These are phyloP conservation scores for human DNA, from an alignment of 2,113 vertebrate species.

Conservation along the genomic window GRCh38 chr5:33600501-33601000, in stretches of 20 bases:
- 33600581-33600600: background rate
- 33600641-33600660: background rate
- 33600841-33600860: background rate
- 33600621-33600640: background rate
- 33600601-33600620: background rate
- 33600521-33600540: background rate
- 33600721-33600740: background rate
- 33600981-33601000: background rate
- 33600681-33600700: background rate
- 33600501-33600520: background rate
- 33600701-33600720: background rate
- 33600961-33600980: background rate
- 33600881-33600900: background rate
- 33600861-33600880: background rate
- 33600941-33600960: background rate
- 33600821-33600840: background rate
- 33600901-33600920: background rate
- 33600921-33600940: background rate
- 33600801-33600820: background rate
- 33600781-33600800: background rate
- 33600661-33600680: background rate
- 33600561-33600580: background rate
- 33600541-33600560: background rate
- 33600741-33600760: background rate
- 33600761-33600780: background rate